These are phyloP conservation scores for Antennarius maculatus DNA, from an alignment of 2,797 vertebrate genomes.

Conservation along the genomic window DNA sequence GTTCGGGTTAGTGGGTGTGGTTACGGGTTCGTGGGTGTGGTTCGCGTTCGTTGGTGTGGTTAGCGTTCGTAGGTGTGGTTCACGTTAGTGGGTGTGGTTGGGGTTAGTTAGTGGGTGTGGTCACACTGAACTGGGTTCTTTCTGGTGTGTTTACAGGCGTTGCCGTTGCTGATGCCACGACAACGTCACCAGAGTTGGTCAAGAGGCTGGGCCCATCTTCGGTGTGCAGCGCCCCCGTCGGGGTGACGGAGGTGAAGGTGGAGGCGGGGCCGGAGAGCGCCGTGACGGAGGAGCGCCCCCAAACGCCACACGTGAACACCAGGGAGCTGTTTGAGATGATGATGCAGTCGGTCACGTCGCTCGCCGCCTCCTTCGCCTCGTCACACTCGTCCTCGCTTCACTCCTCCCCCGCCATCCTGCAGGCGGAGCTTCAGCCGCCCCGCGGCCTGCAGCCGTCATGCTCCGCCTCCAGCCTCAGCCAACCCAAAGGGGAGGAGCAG, in stretches of 20 bases:
- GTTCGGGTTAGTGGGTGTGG: no score
- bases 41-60: no score
- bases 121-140: background rate
- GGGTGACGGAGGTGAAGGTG: slow-evolving; percentile 36
- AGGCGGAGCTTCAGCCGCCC: background rate
- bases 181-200: slow-evolving; percentile 32
- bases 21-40: no score
- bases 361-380: slow-evolving; percentile 18
- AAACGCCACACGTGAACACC: background rate
- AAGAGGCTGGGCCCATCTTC: slow-evolving; percentile 37
- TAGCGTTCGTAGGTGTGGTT: no score
- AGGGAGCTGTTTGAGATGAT: slow-evolving; percentile 53
- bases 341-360: slow-evolving; percentile 36
- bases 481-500: slow-evolving; percentile 27
- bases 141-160: slow-evolving; percentile 22
- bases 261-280: background rate
- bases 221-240: background rate
- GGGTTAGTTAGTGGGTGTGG: no score
- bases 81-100: no score
- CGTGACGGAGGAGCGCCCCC: background rate
- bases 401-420: background rate
- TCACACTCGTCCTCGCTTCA: slow-evolving; percentile 33
- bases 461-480: background rate
- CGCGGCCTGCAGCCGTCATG: background rate
- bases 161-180: slow-evolving; percentile 36